Conservation (phyloP, 2,888 invertebrate genomes). For the Lymantria dispar region DNA sequence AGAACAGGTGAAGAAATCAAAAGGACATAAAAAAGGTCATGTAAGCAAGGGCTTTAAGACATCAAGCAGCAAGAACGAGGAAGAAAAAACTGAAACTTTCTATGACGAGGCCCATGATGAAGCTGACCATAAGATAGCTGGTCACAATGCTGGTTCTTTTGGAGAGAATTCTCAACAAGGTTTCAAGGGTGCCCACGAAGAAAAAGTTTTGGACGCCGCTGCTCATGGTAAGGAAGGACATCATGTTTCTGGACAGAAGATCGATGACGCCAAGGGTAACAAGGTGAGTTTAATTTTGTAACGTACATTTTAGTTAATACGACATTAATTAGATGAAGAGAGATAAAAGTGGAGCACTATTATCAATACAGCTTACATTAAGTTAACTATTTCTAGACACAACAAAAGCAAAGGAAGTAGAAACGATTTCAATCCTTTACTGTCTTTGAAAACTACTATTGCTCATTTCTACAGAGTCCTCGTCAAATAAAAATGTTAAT, state of each 20-base stretch:
- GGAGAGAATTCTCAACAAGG: constrained; percentile 81
- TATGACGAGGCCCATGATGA: constrained; percentile 86
- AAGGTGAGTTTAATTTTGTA: constrained; percentile 57
- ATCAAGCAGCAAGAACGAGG: constrained; percentile 85
- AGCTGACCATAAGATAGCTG: constrained; percentile 81
- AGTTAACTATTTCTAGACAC: too few relatives aligned
- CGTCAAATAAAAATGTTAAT: too few relatives aligned
- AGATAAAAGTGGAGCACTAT: too few relatives aligned
- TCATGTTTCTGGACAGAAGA: constrained; percentile 77
- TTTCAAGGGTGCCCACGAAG: constrained; percentile 83
- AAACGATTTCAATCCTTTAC: too few relatives aligned
- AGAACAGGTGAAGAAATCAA: constrained; percentile 78
- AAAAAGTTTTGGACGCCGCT: constrained; percentile 80
- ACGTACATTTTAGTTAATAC: neutral
- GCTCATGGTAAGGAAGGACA: constrained; percentile 83
- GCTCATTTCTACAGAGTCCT: too few relatives aligned
- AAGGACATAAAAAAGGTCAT: constrained; percentile 85
- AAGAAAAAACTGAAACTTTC: constrained; percentile 85
- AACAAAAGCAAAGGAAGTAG: too few relatives aligned
- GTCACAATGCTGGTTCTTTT: constrained; percentile 81
- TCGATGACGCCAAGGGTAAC: constrained; percentile 83
- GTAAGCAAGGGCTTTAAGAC: constrained; percentile 86
- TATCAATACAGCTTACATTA: too few relatives aligned
- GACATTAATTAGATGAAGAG: too few relatives aligned
- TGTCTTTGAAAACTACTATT: too few relatives aligned